Evolutionary conservation across 2,113 vertebrate species (phyloP), one percentile per base, ranked within the genome.

Genomic region (Furnarius figulus): DNA sequence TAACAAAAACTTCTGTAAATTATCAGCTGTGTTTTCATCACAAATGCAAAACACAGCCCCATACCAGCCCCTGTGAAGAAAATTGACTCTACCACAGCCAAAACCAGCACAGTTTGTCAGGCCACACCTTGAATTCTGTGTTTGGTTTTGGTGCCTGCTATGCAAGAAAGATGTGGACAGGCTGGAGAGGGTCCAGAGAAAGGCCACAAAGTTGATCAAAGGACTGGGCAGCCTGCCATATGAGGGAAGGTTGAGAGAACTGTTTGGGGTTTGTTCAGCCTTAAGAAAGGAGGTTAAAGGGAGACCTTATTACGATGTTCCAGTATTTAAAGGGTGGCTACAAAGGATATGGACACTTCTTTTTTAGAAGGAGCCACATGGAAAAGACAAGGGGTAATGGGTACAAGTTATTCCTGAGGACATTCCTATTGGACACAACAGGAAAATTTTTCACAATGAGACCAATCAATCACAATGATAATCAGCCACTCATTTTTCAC

Each of bases 141-240:
- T 33, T 77, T 40, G 19, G 1, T 56, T 63, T 84, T 33, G 62
- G 56, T 37, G 31, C 10, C 35, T 0, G 0, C 65, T 44, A 20
- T 44, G 72, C 19, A 33, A 84, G 56, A 39, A 39, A 12, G 25
- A 49, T 33, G 47, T 63, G 63, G 63, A 63, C 40, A 76, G 27
- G 35, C 25, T 70, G 63, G 72, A 90, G 56, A 8, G 35, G 49
- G 23, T 84, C 49, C 72, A 90, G 55, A 56, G 27, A 63, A 63
- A 28, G 62, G 12, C 19, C 28, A 65, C 62, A 65, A 65, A 31
- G 19, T 31, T 65, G 28, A 42, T 65, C 27, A 40, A 65, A 65
- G 40, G 28, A 31, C 33, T 42, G 39, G 28, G 30, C 39, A 42
- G 39, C 12, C 39, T 40, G 27, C 28, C 62, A 31, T 65, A 65